phyloP scores from a whole-genome alignment of 2,113 vertebrate species.

The Protomyctophum bolini region DNA sequence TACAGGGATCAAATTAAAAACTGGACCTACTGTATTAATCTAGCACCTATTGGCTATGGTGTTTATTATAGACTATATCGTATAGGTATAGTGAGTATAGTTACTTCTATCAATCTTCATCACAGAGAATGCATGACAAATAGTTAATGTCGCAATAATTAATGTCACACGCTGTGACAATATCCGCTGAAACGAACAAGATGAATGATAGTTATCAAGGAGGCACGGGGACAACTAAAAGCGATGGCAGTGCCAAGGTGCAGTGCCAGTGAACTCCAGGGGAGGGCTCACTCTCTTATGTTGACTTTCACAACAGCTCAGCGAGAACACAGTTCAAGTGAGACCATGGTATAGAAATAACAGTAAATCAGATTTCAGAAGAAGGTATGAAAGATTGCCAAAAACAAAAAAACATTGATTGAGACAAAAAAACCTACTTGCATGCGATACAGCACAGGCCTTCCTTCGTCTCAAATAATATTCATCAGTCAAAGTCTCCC shows the following conservation, averaged over 20 bases:
- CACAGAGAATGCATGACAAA: no score
- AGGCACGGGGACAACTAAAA: no score
- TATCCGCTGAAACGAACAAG: no score
- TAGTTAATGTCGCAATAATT: no score
- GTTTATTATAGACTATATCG: no score
- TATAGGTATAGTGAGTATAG: no score
- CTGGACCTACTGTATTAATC: background rate
- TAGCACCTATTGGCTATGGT: no score
- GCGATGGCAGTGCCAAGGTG: conserved; percentile 1
- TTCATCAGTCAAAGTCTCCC: background rate
- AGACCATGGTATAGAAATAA: background rate
- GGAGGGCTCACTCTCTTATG: conserved; percentile 56
- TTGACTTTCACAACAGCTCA: conserved; percentile 16
- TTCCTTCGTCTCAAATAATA: background rate
- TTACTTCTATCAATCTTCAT: no score
- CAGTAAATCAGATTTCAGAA: background rate
- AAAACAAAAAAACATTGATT: background rate
- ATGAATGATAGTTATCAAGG: background rate
- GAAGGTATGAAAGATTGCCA: background rate
- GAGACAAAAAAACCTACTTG: no score
- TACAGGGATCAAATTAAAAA: background rate
- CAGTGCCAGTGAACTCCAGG: conserved; percentile 47
- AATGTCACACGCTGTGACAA: no score
- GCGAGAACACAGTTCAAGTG: background rate
- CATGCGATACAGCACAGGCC: no score